These are phyloP conservation scores for Origma solitaria DNA, from an alignment of 2,113 vertebrate species.

Conservation along the genomic window DNA sequence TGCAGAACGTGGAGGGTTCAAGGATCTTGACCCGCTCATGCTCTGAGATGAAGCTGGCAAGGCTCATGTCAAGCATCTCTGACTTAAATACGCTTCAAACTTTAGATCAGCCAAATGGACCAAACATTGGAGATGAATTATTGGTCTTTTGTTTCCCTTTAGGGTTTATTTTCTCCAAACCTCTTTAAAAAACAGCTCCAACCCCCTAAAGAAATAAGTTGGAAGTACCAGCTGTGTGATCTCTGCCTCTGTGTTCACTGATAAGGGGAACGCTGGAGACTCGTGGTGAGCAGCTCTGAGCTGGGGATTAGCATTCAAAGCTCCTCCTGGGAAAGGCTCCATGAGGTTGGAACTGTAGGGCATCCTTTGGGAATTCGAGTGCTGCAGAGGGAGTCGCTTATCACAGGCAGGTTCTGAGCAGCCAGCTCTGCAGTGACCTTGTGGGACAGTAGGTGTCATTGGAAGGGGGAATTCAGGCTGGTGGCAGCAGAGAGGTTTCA, in stretches of 20 bases:
- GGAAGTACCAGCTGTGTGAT: not conserved
- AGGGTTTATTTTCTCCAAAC: not conserved
- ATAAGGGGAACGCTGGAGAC: not conserved
- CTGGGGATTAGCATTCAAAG: not conserved
- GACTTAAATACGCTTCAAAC: fast-evolving
- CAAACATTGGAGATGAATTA: not conserved
- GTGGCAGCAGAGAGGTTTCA: not conserved
- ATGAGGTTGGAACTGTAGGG: not conserved
- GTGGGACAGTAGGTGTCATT: not conserved
- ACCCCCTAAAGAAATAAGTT: not conserved
- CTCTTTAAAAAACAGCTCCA: not conserved
- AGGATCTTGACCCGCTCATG: not conserved
- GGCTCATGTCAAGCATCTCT: not conserved
- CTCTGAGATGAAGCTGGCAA: not conserved
- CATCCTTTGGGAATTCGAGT: fast-evolving
- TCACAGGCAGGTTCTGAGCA: not conserved
- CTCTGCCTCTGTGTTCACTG: not conserved
- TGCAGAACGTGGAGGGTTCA: not conserved
- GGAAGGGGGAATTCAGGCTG: not conserved
- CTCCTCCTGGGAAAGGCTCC: not conserved
- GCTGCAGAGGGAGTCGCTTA: not conserved
- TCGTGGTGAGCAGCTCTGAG: not conserved
- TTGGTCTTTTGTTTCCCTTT: not conserved
- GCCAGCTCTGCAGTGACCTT: not conserved
- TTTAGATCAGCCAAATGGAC: not conserved